A percentile compares a stretch with the other conserved stretches of the same genome.
These are phyloP conservation scores for Diglossa brunneiventris DNA, from an alignment of 2,113 vertebrate species.

Conservation along the genomic window DNA sequence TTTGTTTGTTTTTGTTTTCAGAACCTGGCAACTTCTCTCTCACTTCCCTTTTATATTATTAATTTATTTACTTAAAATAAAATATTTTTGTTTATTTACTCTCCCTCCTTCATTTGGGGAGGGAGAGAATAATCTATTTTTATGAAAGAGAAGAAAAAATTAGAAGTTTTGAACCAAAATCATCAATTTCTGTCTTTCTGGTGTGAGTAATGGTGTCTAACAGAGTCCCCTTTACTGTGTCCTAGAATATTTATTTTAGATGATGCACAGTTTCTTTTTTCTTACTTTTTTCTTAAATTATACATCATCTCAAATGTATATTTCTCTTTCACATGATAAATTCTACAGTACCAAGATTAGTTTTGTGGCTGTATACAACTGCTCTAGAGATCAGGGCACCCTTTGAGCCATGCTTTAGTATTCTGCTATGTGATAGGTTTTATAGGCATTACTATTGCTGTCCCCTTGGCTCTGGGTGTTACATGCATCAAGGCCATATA, in stretches of 20 bases:
- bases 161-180: conserved; percentile 51
- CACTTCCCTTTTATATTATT: conserved; percentile 75
- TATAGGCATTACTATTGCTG: background rate
- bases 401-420: background rate
- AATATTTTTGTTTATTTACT: too few species aligned
- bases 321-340: conserved; percentile 73
- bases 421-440: background rate
- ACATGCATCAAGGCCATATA: background rate
- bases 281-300: conserved; percentile 65
- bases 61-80: conserved; percentile 50
- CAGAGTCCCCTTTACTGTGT: conserved; percentile 40
- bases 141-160: background rate
- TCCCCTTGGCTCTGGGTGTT: conserved; percentile 12
- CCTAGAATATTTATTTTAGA: conserved; percentile 72
- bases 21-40: conserved; percentile 69
- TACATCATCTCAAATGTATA: conserved; percentile 71
- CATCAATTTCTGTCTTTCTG: conserved; percentile 62
- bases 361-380: conserved; percentile 56
- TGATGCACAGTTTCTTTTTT: conserved; percentile 70
- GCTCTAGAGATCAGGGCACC: background rate
- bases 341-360: conserved; percentile 69
- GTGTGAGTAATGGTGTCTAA: conserved; percentile 64
- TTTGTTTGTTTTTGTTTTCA: conserved; percentile 61
- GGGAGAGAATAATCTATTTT: conserved; percentile 2
- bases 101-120: background rate